These are phyloP conservation scores for Orchestia grillus DNA, from an alignment of 1,140 invertebrate species.

Conservation along the genomic window DNA sequence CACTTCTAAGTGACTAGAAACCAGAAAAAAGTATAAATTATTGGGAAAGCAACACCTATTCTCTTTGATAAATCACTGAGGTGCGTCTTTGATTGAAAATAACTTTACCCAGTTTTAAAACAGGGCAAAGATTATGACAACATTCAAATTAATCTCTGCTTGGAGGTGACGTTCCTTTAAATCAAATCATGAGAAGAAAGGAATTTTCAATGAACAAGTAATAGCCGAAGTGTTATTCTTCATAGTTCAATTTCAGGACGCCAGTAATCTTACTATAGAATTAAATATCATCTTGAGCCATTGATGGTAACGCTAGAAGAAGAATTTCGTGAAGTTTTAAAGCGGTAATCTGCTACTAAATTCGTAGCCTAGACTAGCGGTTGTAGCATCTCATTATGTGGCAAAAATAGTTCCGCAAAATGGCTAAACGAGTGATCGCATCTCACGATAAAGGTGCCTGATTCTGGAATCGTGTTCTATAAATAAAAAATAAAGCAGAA, in stretches of 20 bases:
- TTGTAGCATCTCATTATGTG: neutral
- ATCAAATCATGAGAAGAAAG: neutral
- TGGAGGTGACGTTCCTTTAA: no score
- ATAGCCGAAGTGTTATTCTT: no score
- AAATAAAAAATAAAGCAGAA: neutral
- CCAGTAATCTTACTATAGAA: neutral
- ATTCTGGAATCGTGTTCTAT: slow-evolving; percentile 8
- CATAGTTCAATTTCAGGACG: no score
- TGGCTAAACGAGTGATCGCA: neutral
- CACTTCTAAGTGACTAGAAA: no score
- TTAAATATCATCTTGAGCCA: neutral
- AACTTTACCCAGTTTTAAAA: no score
- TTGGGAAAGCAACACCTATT: no score
- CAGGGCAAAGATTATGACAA: no score
- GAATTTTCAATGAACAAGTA: neutral
- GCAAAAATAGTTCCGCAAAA: neutral
- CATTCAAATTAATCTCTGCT: no score
- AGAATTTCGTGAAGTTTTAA: neutral
- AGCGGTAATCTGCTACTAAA: neutral
- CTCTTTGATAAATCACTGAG: no score
- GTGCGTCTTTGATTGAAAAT: no score
- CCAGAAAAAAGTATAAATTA: no score
- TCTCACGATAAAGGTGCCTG: neutral
- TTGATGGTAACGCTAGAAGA: neutral
- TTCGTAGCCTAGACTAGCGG: neutral